These are phyloP conservation scores for Caenorhabditis zanzibari DNA, from an alignment of 2,888 invertebrate genomes.

Conservation along the genomic window DNA sequence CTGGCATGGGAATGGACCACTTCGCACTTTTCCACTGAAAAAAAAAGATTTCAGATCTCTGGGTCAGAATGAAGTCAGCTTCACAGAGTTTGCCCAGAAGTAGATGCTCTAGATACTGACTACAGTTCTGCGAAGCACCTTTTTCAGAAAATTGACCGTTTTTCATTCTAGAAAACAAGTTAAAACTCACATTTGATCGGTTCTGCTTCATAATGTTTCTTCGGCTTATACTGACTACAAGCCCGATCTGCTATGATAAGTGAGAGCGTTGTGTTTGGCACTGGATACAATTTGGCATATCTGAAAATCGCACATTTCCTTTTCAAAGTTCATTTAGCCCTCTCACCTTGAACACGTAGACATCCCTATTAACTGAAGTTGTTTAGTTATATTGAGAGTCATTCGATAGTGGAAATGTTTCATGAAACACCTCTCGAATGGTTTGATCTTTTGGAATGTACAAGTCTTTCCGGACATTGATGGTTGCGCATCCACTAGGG, in stretches of 20 bases:
- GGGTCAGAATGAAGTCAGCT: background rate
- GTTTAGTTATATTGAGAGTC: constrained; percentile 66
- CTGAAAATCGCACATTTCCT: constrained; percentile 45
- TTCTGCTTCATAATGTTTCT: constrained; percentile 53
- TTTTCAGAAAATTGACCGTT: background rate
- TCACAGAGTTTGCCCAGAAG: no score
- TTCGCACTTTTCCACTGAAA: constrained; percentile 70
- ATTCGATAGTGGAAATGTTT: constrained; percentile 65
- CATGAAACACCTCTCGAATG: constrained; percentile 73
- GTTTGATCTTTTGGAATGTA: constrained; percentile 72
- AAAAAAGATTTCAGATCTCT: background rate
- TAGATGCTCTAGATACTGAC: no score
- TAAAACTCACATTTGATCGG: constrained; percentile 64
- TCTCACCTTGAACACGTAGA: constrained; percentile 67
- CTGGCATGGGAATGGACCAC: constrained; percentile 54
- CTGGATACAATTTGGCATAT: constrained; percentile 69
- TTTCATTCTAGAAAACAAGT: no score
- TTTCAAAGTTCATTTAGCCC: background rate
- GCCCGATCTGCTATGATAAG: constrained; percentile 69
- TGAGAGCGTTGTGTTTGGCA: constrained; percentile 70
- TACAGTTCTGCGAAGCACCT: background rate
- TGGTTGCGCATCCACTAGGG: constrained; percentile 62
- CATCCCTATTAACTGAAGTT: constrained; percentile 68
- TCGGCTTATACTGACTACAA: constrained; percentile 64
- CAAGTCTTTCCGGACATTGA: constrained; percentile 72